phyloP scores from a whole-genome alignment of 1,140 invertebrate genomes.

The Drosophila ohnishii region DNA sequence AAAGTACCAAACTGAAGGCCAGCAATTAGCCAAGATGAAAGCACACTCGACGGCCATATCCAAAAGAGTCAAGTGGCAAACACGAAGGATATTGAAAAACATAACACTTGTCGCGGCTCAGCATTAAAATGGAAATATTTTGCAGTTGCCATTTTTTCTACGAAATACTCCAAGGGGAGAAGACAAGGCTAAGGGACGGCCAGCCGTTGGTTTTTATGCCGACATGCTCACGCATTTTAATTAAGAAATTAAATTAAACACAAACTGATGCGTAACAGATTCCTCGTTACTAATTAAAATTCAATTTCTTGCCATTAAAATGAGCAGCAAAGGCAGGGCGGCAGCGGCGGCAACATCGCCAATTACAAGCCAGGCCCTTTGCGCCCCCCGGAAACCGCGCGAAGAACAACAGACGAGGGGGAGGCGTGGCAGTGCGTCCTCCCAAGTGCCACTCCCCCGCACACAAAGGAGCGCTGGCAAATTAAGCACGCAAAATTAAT shows the following conservation, averaged over 20 bases:
- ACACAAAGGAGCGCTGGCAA: conserved; percentile 48
- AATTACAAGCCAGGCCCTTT: conserved; percentile 71
- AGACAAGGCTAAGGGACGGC: background rate
- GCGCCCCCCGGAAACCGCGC: conserved; percentile 46
- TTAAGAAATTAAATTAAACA: conserved; percentile 82
- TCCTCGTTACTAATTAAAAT: conserved; percentile 82
- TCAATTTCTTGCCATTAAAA: conserved; percentile 82
- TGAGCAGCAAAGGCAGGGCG: conserved; percentile 53
- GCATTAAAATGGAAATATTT: conserved; percentile 54
- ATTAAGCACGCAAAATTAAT: conserved; percentile 82
- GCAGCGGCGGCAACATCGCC: conserved; percentile 53
- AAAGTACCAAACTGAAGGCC: conserved; percentile 7
- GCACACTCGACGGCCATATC: conserved; percentile 6
- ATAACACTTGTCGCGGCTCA: conserved; percentile 42
- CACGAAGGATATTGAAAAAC: conserved; percentile 35
- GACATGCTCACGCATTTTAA: conserved; percentile 79
- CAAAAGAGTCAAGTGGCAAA: conserved; percentile 5
- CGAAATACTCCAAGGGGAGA: background rate
- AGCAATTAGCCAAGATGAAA: conserved; percentile 24
- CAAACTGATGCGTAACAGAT: conserved; percentile 82
- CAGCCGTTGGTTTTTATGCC: conserved; percentile 69
- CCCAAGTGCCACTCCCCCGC: conserved; percentile 7
- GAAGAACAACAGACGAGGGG: conserved; percentile 16
- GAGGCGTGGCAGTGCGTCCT: conserved; percentile 16
- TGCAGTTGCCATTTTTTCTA: conserved; percentile 6